phyloP scores from a whole-genome alignment of 1,140 invertebrate species.

The Geopemphigus sp. region DNA sequence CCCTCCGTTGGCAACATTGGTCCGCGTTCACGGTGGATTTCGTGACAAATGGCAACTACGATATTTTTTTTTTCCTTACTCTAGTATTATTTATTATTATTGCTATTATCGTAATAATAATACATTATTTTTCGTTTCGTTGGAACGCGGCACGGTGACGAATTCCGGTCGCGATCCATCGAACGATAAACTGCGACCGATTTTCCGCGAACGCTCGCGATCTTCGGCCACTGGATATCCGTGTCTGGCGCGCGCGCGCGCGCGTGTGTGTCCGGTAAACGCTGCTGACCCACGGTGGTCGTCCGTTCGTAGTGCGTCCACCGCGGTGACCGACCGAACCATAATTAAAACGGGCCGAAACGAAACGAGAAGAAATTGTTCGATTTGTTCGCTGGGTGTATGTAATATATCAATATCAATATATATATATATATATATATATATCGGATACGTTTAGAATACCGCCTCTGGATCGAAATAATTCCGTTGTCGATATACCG shows the following conservation, averaged over 20 bases:
- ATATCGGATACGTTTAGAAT: too few relatives aligned
- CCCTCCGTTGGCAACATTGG: conserved; percentile 48
- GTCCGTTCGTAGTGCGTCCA: neutral
- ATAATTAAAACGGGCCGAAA: too few relatives aligned
- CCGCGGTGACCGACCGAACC: too few relatives aligned
- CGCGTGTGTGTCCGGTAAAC: too few relatives aligned
- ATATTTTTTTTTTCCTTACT: conserved; percentile 7
- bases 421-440: too few relatives aligned
- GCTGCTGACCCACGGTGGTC: too few relatives aligned
- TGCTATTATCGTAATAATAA: neutral
- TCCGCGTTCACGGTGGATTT: conserved; percentile 28
- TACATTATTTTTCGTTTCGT: neutral
- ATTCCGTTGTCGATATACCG: too few relatives aligned
- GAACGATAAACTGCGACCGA: neutral
- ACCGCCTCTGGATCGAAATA: too few relatives aligned
- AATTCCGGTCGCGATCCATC: neutral
- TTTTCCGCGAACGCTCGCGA: neutral
- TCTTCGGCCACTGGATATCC: neutral
- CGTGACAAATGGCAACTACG: conserved; percentile 49
- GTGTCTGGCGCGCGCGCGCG: too few relatives aligned
- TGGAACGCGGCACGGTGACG: neutral
- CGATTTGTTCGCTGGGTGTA: too few relatives aligned
- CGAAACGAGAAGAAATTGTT: too few relatives aligned
- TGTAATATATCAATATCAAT: too few relatives aligned
- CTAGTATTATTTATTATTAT: conserved; percentile 19